Conservation (phyloP, 2,113 vertebrate species). For the Erythrolamprus reginae region DNA sequence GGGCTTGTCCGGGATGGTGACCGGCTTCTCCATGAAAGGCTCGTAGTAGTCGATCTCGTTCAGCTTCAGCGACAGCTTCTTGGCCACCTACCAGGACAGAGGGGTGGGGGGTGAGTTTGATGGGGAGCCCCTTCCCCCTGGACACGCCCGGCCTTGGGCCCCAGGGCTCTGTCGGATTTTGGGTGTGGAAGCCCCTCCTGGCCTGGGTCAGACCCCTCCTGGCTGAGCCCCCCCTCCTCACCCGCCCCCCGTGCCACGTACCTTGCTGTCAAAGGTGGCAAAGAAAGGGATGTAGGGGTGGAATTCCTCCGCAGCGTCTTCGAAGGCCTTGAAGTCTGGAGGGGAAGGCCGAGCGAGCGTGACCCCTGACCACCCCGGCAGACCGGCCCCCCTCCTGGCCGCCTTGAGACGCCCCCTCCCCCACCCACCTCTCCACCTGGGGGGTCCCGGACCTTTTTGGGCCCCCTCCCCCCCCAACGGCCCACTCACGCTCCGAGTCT, state of each 20-base stretch:
- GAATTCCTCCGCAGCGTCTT: conserved; percentile 86
- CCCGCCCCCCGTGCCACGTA: conserved; percentile 29
- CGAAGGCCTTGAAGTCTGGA: conserved; percentile 83
- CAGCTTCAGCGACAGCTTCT: conserved; percentile 83
- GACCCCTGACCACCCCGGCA: neutral
- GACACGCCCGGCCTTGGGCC: too few species aligned
- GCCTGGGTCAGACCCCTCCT: too few species aligned
- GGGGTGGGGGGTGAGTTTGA: fast-evolving
- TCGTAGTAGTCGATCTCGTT: conserved; percentile 90
- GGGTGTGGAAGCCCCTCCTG: too few species aligned
- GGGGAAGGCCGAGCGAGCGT: neutral
- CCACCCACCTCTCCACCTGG: neutral
- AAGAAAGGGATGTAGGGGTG: conserved; percentile 91
- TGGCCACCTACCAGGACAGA: conserved; percentile 74
- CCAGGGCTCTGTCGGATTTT: too few species aligned
- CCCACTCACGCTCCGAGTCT: conserved; percentile 79
- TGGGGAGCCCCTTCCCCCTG: too few species aligned
- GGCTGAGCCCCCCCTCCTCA: too few species aligned
- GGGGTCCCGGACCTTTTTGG: too few species aligned
- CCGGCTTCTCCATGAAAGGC: conserved; percentile 83
- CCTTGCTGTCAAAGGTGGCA: conserved; percentile 87
- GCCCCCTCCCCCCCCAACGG: too few species aligned
- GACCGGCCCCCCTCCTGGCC: neutral
- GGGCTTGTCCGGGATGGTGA: conserved; percentile 83
- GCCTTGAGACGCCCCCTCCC: too few species aligned